Conservation (phyloP, 2,797 vertebrate species). For the Gobionotothen gibberifrons region DNA sequence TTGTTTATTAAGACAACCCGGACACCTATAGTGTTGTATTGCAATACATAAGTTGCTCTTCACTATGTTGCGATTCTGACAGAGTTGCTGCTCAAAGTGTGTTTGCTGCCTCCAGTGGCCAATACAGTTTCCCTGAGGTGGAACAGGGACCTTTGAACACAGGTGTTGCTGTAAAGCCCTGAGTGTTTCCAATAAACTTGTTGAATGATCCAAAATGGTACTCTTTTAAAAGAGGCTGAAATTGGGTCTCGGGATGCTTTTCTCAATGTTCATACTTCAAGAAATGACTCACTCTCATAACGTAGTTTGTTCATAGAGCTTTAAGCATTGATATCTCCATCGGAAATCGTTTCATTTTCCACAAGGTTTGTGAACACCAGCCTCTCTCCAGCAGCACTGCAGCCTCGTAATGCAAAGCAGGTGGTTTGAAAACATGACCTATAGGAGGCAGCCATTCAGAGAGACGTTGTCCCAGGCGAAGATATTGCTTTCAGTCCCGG, state of each 20-base stretch:
- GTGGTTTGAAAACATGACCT: conserved; percentile 46
- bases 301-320: neutral
- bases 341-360: neutral
- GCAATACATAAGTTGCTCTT: neutral
- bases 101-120: conserved; percentile 9
- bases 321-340: neutral
- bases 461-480: conserved; percentile 24
- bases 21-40: too few species aligned
- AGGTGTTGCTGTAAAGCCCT: neutral
- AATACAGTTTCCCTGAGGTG: neutral
- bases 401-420: conserved; percentile 45
- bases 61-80: neutral
- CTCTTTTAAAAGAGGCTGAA: conserved; percentile 4
- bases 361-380: conserved; percentile 7
- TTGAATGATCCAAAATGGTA: too few species aligned
- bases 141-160: neutral
- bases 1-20: neutral
- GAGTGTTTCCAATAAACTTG: neutral
- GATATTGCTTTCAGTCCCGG: conserved; percentile 50
- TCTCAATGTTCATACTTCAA: neutral
- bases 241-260: neutral
- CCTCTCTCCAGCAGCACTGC: conserved; percentile 28
- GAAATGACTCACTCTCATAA: too few species aligned
- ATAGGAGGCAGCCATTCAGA: conserved; percentile 38
- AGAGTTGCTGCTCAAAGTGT: neutral